A percentile compares a stretch with the other conserved stretches of the same genome.
Evolutionary conservation across 2,113 vertebrate species (phyloP).

Genomic region (Anas platyrhynchos): DNA sequence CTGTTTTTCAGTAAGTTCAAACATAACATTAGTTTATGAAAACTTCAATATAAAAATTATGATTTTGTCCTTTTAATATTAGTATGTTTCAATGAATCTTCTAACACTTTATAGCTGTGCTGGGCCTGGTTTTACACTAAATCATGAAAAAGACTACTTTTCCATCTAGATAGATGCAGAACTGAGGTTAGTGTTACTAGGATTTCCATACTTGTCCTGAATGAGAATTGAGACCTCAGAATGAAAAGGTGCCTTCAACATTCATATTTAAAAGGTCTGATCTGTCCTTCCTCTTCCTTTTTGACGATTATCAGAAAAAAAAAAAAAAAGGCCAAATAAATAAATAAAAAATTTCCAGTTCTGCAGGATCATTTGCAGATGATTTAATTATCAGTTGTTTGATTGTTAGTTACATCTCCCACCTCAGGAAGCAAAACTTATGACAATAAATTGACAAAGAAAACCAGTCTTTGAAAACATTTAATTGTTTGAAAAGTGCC

Average conservation of each 20-base stretch:
- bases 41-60: not conserved
- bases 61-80: not conserved
- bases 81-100: not conserved
- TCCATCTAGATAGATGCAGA: not conserved
- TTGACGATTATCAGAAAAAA: not conserved
- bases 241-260: not conserved
- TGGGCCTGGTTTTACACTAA: not conserved
- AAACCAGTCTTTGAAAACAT: not conserved
- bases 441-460: not conserved
- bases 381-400: not conserved
- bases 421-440: not conserved
- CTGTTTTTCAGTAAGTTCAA: not conserved
- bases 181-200: not conserved
- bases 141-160: not conserved
- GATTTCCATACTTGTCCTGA: not conserved
- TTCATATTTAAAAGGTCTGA: not conserved
- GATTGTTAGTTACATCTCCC: not conserved
- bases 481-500: not conserved
- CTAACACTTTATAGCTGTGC: not conserved
- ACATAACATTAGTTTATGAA: not conserved
- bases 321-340: too few species aligned
- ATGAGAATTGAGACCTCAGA: not conserved
- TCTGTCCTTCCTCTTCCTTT: not conserved
- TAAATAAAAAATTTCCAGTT: not conserved
- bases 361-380: not conserved